These are phyloP conservation scores for Oreochromis mossambicus DNA, from an alignment of 2,797 vertebrate genomes.

Conservation along the genomic window DNA sequence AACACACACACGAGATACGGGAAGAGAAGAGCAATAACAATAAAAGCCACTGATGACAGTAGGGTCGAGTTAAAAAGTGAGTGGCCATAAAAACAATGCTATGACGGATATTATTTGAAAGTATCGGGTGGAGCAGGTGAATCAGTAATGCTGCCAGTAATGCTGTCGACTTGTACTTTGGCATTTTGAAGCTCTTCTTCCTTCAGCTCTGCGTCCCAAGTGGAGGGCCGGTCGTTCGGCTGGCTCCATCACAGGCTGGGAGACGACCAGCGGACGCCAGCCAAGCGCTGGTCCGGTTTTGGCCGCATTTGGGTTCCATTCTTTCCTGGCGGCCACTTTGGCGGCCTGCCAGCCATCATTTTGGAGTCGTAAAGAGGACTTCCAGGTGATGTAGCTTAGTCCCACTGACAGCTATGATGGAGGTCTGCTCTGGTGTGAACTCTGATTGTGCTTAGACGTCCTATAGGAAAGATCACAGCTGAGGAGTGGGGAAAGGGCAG, in stretches of 20 bases:
- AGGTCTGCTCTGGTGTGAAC: neutral
- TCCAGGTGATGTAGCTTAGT: neutral
- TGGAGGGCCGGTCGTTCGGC: neutral
- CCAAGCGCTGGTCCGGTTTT: neutral
- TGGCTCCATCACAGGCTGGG: neutral
- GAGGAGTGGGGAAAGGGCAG: neutral
- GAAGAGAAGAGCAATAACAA: neutral
- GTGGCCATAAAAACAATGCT: neutral
- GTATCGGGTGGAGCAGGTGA: neutral
- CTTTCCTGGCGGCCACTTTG: neutral
- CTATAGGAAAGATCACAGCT: neutral
- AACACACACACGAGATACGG: neutral
- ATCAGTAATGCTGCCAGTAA: slow-evolving; percentile 2
- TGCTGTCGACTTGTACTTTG: slow-evolving; percentile 1
- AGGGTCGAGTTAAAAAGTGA: neutral
- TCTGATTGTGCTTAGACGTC: neutral
- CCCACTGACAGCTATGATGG: neutral
- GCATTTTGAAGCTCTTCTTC: slow-evolving; percentile 11
- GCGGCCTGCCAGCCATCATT: neutral
- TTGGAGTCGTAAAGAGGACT: neutral
- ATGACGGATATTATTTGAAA: slow-evolving; percentile 1
- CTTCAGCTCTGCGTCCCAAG: neutral
- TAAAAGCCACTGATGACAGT: neutral
- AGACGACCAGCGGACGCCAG: neutral
- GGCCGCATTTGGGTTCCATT: neutral